phyloP scores from a whole-genome alignment of 2,113 vertebrate species.

The Hystrix brachyura region DNA sequence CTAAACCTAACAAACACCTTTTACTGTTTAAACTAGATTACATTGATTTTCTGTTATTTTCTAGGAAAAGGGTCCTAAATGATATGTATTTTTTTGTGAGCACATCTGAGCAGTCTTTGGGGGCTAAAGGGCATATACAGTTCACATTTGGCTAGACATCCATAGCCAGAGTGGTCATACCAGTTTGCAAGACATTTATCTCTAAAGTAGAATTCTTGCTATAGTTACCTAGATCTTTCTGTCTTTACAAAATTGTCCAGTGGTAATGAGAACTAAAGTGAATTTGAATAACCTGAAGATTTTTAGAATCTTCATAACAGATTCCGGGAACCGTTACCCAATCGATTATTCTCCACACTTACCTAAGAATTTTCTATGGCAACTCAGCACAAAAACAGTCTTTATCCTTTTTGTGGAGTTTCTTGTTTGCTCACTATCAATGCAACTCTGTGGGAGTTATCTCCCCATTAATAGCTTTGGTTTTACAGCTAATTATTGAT shows the following conservation, averaged over 20 bases:
- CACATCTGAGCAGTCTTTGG: not conserved
- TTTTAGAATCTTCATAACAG: not conserved
- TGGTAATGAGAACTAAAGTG: not conserved
- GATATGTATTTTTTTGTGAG: not conserved
- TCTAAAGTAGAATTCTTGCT: conserved; percentile 41
- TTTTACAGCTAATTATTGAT: conserved; percentile 61
- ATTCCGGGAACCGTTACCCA: not conserved
- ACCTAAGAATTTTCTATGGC: conserved; percentile 13
- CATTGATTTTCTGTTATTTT: conserved; percentile 36
- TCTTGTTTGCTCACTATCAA: conserved; percentile 37
- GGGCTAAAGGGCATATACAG: not conserved
- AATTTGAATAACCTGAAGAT: conserved; percentile 36
- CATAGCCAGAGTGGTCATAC: not conserved
- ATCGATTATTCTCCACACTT: not conserved
- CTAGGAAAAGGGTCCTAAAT: not conserved
- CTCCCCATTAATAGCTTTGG: conserved; percentile 52
- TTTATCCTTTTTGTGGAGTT: conserved; percentile 52
- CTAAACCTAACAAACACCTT: not conserved
- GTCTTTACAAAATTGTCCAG: not conserved
- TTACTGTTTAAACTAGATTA: not conserved
- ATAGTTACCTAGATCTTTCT: conserved; percentile 28
- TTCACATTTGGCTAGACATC: conserved; percentile 33
- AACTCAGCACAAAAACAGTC: not conserved
- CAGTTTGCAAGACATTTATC: conserved; percentile 21
- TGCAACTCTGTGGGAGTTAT: conserved; percentile 42